Evolutionary conservation across 2,113 vertebrate genomes (phyloP), one percentile per base, ranked within the genome.

Genomic region (Podocnemis expansa): DNA sequence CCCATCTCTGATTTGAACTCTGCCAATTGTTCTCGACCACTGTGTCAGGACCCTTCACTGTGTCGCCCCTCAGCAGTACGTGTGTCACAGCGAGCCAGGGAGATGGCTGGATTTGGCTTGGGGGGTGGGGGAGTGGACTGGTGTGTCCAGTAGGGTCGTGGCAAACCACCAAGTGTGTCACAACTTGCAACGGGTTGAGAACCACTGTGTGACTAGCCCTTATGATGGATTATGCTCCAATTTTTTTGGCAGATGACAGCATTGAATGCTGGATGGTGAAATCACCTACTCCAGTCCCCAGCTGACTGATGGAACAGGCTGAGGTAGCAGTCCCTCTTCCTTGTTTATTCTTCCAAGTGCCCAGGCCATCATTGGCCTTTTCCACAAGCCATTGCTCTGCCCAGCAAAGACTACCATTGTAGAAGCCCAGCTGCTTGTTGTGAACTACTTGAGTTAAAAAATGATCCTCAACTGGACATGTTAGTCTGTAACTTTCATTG

Each of bases 341-440:
- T 83, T 0, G 0, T 5, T 4, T 27, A 2, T 10, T 10, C 75
- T 51, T 1, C 24, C 29, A 38, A 75, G 38, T 22, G 38, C 10
- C 6, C 1, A 0, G 52, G 47, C 4, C 56, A 43, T 78, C 43
- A 67, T 56, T 11, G 11, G 6, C 10, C 1, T 43, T 7, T 52
- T 29, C 55, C 10, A 4, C 8, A 8, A 24, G 1, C 0, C 17
- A 25, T 49, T 49, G 5, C 6, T 2, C 0, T 78, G 27, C 6
- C 41, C 67, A 49, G 10, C 3, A 49, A 63, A 8, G 31, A 21
- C 73, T 55, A 29, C 11, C 25, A 27, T 25, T 8, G 14, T 43
- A 13, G 11, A 24, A 34, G 49, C 34, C 52, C 34, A 5, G 16
- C 8, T 8, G 10, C 7, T 41, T 55, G 21, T 34, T 43, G n/a